Evolutionary conservation across 2,888 invertebrate genomes (phyloP), one percentile per base, ranked within the genome.

Genomic region (Drosophila koepferae): DNA sequence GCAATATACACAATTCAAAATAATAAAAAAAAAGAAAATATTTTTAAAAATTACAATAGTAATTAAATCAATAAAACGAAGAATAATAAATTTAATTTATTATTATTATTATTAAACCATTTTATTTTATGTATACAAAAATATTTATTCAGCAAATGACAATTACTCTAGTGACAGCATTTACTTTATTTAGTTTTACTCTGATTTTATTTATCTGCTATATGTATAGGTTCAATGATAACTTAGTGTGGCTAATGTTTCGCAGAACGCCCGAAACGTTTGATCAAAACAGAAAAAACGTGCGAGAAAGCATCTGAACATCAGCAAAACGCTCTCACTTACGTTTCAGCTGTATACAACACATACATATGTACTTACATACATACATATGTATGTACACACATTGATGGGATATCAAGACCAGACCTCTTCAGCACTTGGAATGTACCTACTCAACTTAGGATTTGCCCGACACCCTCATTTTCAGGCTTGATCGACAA

Each of bases 251-350:
- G 49, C 67, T 59, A 61, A 58, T 5, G 23, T 2, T 8, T 53
- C 3, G 10, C 36, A 41, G 86, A 86, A 77, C 63, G 40, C 14
- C 64, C 53, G n/a, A 6, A 14, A 43, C 20, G 46, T 80, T 77
- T 64, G 56, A 67, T 80, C 63, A 62, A 61, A 66, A 58, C 55
- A 66, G 34, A 62, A 71, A 80, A 78, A 65, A 64, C 66, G 77
- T 81, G 69, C 80, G 66, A 65, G 83, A 80, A 80, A 70, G 55
- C 63, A 41, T 48, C 58, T 49, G 59, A 74, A n/a, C 55, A 28
- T 51, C 58, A 38, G 46, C 40, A 62, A 68, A 69, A 54, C 72
- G 63, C 71, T 60, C 63, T 62, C 48, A 54, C 53, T 64, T 67
- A 28, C 59, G n/a, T 46, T 54, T 65, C 12, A 53, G 59, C 56